Evolutionary conservation across 2,797 vertebrate genomes (phyloP).

Genomic region (Tachyglossus aculeatus): DNA sequence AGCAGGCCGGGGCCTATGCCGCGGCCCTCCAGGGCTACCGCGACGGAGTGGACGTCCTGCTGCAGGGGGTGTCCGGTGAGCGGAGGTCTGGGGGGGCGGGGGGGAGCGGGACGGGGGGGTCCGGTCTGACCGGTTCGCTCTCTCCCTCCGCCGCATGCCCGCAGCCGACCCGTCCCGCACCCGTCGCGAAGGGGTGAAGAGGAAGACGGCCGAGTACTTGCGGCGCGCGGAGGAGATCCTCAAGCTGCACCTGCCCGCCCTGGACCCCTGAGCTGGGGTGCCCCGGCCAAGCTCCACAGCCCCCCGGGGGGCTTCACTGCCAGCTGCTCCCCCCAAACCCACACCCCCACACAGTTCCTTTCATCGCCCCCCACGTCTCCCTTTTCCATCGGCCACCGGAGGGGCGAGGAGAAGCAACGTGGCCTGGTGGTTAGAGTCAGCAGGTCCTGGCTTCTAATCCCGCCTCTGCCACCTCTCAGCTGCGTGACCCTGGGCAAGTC

Average conservation of each 20-base stretch:
- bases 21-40: constrained; percentile 81
- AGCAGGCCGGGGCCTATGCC: constrained; percentile 80
- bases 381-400: neutral
- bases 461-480: no score
- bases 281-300: neutral
- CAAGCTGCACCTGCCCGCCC: constrained; percentile 47
- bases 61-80: constrained; percentile 83
- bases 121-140: neutral
- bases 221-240: constrained; percentile 83
- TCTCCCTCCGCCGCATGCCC: no score
- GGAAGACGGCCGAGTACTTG: constrained; percentile 83
- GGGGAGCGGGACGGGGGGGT: no score
- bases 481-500: no score
- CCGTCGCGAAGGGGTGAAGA: constrained; percentile 82
- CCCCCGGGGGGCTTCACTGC: no score
- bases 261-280: no score
- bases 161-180: constrained; percentile 80
- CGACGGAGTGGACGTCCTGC: constrained; percentile 83
- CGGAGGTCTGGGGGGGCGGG: neutral
- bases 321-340: neutral
- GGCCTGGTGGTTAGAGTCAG: no score
- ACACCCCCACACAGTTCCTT: neutral
- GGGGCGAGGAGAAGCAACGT: no score
- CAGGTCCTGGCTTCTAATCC: no score
- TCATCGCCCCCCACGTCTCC: neutral